A percentile compares a stretch with the other conserved stretches of the same genome.
phyloP scores from a whole-genome alignment of 2,888 invertebrate genomes.

The Pteria penguin region DNA sequence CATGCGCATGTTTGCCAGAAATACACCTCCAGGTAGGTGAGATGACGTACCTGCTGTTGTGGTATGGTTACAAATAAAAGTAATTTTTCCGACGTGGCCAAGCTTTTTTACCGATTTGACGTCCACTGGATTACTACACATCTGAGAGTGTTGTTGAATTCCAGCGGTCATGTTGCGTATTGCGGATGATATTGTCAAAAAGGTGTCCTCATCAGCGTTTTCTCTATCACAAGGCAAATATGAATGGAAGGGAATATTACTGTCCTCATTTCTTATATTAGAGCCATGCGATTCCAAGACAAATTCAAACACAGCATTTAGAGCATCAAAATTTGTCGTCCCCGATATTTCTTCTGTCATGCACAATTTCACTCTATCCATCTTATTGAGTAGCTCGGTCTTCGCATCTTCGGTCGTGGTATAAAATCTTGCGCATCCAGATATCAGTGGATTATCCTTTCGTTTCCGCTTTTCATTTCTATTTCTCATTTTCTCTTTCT shows the following conservation, averaged over 20 bases:
- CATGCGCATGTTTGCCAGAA: constrained; percentile 4
- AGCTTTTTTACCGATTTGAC: constrained; percentile 2
- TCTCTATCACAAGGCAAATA: constrained; percentile 6
- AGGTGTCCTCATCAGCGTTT: neutral
- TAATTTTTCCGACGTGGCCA: constrained; percentile 18
- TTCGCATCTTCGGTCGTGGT: neutral
- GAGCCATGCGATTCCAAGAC: constrained; percentile 1
- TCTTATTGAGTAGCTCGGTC: neutral
- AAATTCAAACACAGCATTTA: constrained; percentile 11
- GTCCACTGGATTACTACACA: neutral
- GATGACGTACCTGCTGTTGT: neutral
- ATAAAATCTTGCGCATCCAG: constrained; percentile 5
- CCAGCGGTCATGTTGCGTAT: neutral
- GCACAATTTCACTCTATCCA: neutral
- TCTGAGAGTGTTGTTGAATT: constrained; percentile 5
- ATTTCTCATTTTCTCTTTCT: no score
- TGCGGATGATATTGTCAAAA: constrained; percentile 1
- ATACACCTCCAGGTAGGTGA: constrained; percentile 8
- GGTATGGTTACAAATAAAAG: constrained; percentile 1
- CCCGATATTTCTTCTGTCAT: neutral
- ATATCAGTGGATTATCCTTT: neutral
- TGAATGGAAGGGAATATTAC: neutral
- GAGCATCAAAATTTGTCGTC: neutral
- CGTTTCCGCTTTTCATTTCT: constrained; percentile 15
- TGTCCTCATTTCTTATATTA: neutral